Conservation (phyloP, 2,888 invertebrate genomes). For the Pinctada fucata region DNA sequence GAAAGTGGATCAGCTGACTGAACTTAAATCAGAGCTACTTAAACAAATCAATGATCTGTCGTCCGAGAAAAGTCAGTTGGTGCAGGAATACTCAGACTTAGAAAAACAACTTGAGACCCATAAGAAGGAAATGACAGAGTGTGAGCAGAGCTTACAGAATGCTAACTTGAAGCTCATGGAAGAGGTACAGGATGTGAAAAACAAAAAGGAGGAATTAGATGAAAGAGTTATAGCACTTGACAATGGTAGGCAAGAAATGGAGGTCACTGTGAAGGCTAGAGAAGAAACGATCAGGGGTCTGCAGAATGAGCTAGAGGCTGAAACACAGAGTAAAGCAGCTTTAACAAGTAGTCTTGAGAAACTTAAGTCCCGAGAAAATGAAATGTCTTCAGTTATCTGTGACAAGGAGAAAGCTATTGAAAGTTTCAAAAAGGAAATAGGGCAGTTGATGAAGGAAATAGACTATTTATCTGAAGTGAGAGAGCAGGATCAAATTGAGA, state of each 20-base stretch:
- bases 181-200: conserved; percentile 23
- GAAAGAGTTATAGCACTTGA: conserved; percentile 30
- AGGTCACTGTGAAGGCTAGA: conserved; percentile 39
- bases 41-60: conserved; percentile 42
- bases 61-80: conserved; percentile 40
- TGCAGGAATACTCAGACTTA: not conserved
- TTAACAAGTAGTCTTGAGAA: conserved; percentile 24
- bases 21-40: not conserved
- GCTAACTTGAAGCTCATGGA: conserved; percentile 17
- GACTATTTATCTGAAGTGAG: conserved; percentile 49
- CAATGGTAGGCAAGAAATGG: conserved; percentile 35
- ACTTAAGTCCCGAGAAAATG: conserved; percentile 35
- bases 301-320: conserved; percentile 35
- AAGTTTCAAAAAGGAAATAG: conserved; percentile 53
- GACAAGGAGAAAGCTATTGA: conserved; percentile 49
- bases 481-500: conserved; percentile 41
- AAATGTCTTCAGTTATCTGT: conserved; percentile 32
- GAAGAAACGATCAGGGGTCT: conserved; percentile 39
- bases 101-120: not conserved
- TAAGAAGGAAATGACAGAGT: conserved; percentile 5
- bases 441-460: conserved; percentile 51
- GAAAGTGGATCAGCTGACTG: not conserved
- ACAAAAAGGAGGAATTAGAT: conserved; percentile 37
- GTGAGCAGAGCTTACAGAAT: conserved; percentile 13
- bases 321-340: not conserved